Percentiles rank a stretch among this genome's conserved stretches.
Evolutionary conservation across 2,797 vertebrate genomes (phyloP).

Genomic region (Telmatherina bonti): DNA sequence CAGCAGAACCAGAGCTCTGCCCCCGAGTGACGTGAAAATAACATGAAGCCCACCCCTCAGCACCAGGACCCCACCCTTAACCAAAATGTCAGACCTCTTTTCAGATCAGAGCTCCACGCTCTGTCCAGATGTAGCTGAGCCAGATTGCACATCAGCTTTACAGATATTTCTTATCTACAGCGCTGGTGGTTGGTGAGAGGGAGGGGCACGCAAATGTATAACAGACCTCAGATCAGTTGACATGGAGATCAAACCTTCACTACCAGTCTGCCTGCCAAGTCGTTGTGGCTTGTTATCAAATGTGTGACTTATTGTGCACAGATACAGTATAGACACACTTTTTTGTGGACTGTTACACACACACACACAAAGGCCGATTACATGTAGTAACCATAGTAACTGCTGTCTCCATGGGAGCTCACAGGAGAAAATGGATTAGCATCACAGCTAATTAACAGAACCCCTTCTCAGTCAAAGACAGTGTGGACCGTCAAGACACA

Average conservation of each 20-base stretch:
- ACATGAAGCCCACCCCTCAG: constrained; percentile 34
- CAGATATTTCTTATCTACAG: constrained; percentile 49
- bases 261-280: constrained; percentile 58
- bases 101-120: constrained; percentile 49
- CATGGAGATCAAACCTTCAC: constrained; percentile 57
- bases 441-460: constrained; percentile 65
- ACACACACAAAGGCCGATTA: constrained; percentile 54
- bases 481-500: constrained; percentile 54
- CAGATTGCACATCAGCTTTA: constrained; percentile 62
- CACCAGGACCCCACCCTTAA: constrained; percentile 41
- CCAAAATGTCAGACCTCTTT: constrained; percentile 54
- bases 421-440: constrained; percentile 63
- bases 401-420: constrained; percentile 66
- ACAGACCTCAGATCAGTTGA: constrained; percentile 64
- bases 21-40: constrained; percentile 76
- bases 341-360: constrained; percentile 62
- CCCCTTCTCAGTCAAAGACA: constrained; percentile 54
- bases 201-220: constrained; percentile 31
- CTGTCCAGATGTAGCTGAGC: constrained; percentile 63
- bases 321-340: constrained; percentile 42
- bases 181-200: background rate
- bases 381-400: constrained; percentile 73
- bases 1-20: constrained; percentile 92
- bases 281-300: constrained; percentile 40
- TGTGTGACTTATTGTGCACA: constrained; percentile 44